phyloP scores from a whole-genome alignment of 2,888 invertebrate genomes.

The Agriotes lineatus region DNA sequence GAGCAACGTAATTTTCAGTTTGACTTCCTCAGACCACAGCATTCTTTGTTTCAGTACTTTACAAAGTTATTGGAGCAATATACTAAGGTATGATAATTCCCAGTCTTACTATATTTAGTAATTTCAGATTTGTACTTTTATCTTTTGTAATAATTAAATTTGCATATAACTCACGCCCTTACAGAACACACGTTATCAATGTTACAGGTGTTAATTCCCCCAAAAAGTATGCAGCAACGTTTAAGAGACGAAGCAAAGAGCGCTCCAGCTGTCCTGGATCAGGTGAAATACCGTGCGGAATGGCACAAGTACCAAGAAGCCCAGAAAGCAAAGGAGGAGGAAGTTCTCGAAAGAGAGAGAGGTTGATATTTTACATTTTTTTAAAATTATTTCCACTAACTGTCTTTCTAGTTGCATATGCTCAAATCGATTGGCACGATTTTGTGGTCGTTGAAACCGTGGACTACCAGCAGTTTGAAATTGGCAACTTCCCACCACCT shows the following conservation, averaged over 20 bases:
- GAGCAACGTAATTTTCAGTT: conserved; percentile 99
- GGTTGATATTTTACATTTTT: too few relatives aligned
- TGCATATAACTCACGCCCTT: too few relatives aligned
- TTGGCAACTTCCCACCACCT: conserved; percentile 95
- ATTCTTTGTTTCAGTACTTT: conserved; percentile 98
- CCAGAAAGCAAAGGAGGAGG: conserved; percentile 93
- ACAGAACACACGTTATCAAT: too few relatives aligned
- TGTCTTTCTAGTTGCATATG: conserved; percentile 84
- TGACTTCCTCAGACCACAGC: conserved; percentile 98
- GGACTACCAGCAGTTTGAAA: conserved; percentile 97
- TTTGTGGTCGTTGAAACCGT: conserved; percentile 99
- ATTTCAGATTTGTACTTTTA: too few relatives aligned
- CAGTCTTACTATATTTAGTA: neutral
- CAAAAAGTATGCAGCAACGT: conserved; percentile 88
- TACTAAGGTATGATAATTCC: conserved; percentile 78
- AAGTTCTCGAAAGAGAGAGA: conserved; percentile 94
- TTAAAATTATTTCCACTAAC: too few relatives aligned
- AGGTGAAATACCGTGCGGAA: conserved; percentile 93
- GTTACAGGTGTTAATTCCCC: conserved; percentile 93
- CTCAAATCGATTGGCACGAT: conserved; percentile 99
- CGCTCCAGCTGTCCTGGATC: conserved; percentile 80
- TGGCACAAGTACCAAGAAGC: conserved; percentile 97
- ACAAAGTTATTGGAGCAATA: conserved; percentile 98
- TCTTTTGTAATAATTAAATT: too few relatives aligned
- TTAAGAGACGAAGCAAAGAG: conserved; percentile 83